Conservation (phyloP, 2,797 vertebrate genomes). For the Gymnoscopelus microlampas region DNA sequence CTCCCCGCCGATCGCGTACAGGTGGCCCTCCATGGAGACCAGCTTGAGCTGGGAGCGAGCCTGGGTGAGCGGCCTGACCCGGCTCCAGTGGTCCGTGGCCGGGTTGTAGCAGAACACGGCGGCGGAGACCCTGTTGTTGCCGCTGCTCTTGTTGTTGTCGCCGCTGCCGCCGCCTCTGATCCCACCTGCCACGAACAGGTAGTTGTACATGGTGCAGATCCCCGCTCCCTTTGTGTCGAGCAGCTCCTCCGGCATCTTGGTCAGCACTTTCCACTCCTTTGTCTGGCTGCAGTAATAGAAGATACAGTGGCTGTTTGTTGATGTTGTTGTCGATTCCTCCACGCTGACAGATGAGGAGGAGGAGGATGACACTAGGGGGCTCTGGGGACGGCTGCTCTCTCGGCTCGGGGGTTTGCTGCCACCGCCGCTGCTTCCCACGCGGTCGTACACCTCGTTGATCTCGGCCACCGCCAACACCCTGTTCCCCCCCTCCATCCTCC, state of each 20-base stretch:
- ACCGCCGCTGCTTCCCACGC: slow-evolving; percentile 69
- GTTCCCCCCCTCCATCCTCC: slow-evolving; percentile 83
- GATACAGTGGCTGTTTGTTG: slow-evolving; percentile 74
- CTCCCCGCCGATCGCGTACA: slow-evolving; percentile 92
- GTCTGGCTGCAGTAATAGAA: slow-evolving; percentile 79
- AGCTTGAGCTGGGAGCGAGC: slow-evolving; percentile 89
- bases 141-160: too few relatives aligned
- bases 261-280: slow-evolving; percentile 84
- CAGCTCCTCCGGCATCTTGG: slow-evolving; percentile 85
- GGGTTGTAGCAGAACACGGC: slow-evolving; percentile 92
- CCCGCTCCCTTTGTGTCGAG: slow-evolving; percentile 86
- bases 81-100: slow-evolving; percentile 84
- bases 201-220: slow-evolving; percentile 91
- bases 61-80: slow-evolving; percentile 84
- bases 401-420: slow-evolving; percentile 81
- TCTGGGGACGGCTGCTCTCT: slow-evolving; percentile 83
- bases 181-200: slow-evolving; percentile 92
- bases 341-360: slow-evolving; percentile 47
- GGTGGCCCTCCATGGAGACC: slow-evolving; percentile 88
- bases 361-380: slow-evolving; percentile 73
- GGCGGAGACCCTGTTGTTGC: slow-evolving; percentile 80
- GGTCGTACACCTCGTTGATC: slow-evolving; percentile 82
- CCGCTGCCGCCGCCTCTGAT: slow-evolving; percentile 47
- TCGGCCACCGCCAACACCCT: slow-evolving; percentile 85
- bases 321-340: slow-evolving; percentile 55